phyloP scores from a whole-genome alignment of 2,888 invertebrate species.

The Thera britannica region DNA sequence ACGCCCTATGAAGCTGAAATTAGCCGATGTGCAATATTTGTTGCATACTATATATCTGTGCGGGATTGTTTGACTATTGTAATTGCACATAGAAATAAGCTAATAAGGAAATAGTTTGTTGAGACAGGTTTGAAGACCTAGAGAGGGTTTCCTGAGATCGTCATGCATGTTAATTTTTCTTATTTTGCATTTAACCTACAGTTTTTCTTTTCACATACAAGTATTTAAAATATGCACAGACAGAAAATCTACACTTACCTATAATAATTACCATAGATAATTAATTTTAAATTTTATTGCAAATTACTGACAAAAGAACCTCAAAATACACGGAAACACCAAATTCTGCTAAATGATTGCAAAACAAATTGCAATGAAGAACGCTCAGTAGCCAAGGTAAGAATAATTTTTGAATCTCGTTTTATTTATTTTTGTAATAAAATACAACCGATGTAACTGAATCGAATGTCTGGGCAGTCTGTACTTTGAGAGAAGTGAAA shows the following conservation, averaged over 20 bases:
- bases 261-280: too few species aligned
- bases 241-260: too few species aligned
- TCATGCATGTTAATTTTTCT: background rate
- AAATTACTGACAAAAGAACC: constrained; percentile 1
- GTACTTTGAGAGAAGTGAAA: constrained; percentile 43
- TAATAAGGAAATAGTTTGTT: constrained; percentile 3
- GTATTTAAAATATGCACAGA: too few species aligned
- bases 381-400: constrained; percentile 36
- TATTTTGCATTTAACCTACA: too few species aligned
- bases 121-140: background rate
- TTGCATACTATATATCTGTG: background rate
- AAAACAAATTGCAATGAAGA: constrained; percentile 38
- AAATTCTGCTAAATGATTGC: constrained; percentile 35
- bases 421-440: constrained; percentile 37
- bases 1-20: too few species aligned
- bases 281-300: background rate
- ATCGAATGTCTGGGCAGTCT: constrained; percentile 26
- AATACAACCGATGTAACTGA: constrained; percentile 48
- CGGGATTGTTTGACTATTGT: background rate
- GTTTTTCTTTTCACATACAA: too few species aligned
- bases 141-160: background rate
- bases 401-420: constrained; percentile 32
- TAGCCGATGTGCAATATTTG: too few species aligned
- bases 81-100: background rate
- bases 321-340: constrained; percentile 27